These are phyloP conservation scores for Lathronympha strigana DNA, from an alignment of 2,888 invertebrate genomes.

Conservation along the genomic window DNA sequence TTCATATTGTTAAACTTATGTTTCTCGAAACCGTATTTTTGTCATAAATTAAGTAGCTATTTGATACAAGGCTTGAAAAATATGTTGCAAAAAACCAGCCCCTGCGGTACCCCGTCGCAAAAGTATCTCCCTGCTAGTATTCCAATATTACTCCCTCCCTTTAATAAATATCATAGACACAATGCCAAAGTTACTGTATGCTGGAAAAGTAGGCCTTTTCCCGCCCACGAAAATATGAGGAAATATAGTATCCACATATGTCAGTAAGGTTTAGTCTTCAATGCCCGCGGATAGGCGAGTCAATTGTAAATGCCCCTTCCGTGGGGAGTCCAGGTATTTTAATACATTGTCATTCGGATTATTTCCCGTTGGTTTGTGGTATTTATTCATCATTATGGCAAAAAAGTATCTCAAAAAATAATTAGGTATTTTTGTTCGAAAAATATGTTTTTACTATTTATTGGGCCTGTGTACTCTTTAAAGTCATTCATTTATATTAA, in stretches of 20 bases:
- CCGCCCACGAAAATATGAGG: not conserved
- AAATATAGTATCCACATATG: constrained; percentile 6
- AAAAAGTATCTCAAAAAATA: not conserved
- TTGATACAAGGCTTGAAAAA: not conserved
- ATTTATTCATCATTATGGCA: not conserved
- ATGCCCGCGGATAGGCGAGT: not conserved
- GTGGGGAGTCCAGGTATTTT: constrained; percentile 2
- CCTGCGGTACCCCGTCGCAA: constrained; percentile 2
- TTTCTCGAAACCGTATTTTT: too few species aligned
- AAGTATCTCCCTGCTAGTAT: constrained; percentile 27
- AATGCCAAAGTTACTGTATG: constrained; percentile 31
- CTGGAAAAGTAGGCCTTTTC: constrained; percentile 22
- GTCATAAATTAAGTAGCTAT: too few species aligned
- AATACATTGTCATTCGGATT: not conserved
- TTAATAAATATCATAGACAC: constrained; percentile 41
- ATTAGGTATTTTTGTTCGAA: too few species aligned
- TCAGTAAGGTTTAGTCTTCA: constrained; percentile 4
- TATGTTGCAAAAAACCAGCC: not conserved
- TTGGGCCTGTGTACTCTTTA: not conserved
- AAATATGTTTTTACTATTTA: not conserved
- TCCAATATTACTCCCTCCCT: constrained; percentile 26
- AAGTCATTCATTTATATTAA: too few species aligned
- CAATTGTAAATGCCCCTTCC: constrained; percentile 21
- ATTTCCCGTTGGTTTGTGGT: not conserved
- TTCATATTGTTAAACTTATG: too few species aligned